Evolutionary conservation across 2,888 invertebrate species (phyloP), one percentile per base, ranked within the genome.

Genomic region (Mythimna pallens): DNA sequence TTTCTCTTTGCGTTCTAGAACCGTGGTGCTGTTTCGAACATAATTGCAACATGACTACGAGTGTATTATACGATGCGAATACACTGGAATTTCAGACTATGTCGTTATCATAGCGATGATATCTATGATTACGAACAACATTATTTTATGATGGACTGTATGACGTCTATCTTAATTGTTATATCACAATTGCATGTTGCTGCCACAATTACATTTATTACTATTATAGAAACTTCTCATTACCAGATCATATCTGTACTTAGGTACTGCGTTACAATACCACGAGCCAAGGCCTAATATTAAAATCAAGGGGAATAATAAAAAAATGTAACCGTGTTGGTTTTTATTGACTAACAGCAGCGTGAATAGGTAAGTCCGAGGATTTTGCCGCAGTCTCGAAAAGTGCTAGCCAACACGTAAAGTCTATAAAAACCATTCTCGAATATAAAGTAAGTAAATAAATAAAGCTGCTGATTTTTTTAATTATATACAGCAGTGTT

Each of bases 131-230:
- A 61, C 50, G 12, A 54, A 17, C 12, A 40, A 52, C 36, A 63
- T 63, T 73, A 57, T 65, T 73, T 17, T 63, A 82, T 73, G 61
- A 61, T 71, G 59, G 36, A 36, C 36, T 47, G 40, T 40, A 65
- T 82, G 82, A 73, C 61, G 73, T 68, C 40, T 73, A 62, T 68
- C 59, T 61, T 70, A 70, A 73, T 83, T 66, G 58, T 70, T 83
- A 62, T 76, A 84, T 73, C 72, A 78, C 66, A 69, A 71, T 74
- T 69, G 86, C 81, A 74, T 83, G 84, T 83, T 70, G 65, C 76
- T 65, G 58, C 65, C 36, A 62, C 50, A 54, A 85, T 76, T 69
- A 70, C 36, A 75, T 76, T 67, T 2, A 71, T 73, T 67, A 76
- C 52, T 59, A 63, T 69, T 61, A 66, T 70, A 80, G 81, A 78